Conservation (phyloP, 2,888 invertebrate genomes). For the Lysandra coridon region DNA sequence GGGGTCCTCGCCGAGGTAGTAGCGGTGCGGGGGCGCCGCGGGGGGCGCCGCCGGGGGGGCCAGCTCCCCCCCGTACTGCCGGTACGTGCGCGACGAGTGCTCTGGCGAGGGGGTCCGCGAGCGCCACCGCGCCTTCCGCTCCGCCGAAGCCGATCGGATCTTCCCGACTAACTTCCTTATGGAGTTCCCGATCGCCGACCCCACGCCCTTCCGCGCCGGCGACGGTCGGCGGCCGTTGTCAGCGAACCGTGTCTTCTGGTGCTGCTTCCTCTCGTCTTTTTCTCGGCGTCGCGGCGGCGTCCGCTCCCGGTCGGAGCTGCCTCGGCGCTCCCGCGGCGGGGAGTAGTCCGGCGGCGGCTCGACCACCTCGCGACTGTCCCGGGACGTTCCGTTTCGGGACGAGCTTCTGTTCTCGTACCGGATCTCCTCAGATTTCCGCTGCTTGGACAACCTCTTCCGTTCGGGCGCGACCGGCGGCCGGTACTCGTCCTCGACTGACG, state of each 20-base stretch:
- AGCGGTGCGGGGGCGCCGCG: slow-evolving; percentile 84
- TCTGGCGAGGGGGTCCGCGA: slow-evolving; percentile 82
- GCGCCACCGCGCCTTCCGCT: slow-evolving; percentile 83
- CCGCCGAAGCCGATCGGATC: slow-evolving; percentile 86
- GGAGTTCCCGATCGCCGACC: slow-evolving; percentile 87
- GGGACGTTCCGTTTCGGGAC: slow-evolving; percentile 76
- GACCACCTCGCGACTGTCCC: slow-evolving; percentile 72
- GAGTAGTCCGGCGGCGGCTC: slow-evolving; percentile 88
- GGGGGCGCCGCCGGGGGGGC: slow-evolving; percentile 73
- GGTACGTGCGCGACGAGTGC: slow-evolving; percentile 74
- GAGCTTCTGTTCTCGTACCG: slow-evolving; percentile 80
- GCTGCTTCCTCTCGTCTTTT: slow-evolving; percentile 78
- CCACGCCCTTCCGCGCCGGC: slow-evolving; percentile 75
- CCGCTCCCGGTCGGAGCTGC: slow-evolving; percentile 67
- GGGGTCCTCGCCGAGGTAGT: slow-evolving; percentile 93
- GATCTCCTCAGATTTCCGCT: slow-evolving; percentile 74
- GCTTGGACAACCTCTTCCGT: slow-evolving; percentile 81
- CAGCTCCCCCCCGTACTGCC: slow-evolving; percentile 73
- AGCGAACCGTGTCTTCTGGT: slow-evolving; percentile 87
- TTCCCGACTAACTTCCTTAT: slow-evolving; percentile 91
- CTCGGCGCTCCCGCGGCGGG: slow-evolving; percentile 78
- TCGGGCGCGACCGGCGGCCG: slow-evolving; percentile 84
- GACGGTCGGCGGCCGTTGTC: slow-evolving; percentile 67
- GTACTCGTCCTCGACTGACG: slow-evolving; percentile 74
- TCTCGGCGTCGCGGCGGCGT: slow-evolving; percentile 74